Conservation (phyloP, 53 echinoderm and acorn worm genomes). For the Echinarachnius parma region DNA sequence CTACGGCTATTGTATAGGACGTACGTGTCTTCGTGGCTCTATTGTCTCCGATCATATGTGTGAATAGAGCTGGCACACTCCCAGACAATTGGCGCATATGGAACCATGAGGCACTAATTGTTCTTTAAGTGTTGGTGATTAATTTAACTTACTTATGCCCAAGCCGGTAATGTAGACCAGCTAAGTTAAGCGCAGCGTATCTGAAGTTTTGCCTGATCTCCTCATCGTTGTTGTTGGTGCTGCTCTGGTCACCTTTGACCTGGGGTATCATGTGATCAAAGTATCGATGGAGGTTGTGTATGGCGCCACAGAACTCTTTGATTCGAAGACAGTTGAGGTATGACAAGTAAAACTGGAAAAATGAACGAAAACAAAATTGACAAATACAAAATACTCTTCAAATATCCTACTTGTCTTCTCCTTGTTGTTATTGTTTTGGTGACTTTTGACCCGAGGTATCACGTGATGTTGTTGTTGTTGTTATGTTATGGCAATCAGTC, state of each 20-base stretch:
- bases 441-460: conserved; percentile 66
- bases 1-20: too few relatives aligned
- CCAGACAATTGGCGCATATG: too few relatives aligned
- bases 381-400: not conserved
- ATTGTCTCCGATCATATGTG: too few relatives aligned
- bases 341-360: conserved; percentile 70
- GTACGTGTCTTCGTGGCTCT: too few relatives aligned
- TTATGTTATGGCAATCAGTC: conserved; percentile 39
- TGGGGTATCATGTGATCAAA: conserved; percentile 81
- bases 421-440: too few relatives aligned
- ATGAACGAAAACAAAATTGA: not conserved
- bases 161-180: conserved; percentile 77
- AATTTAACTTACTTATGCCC: conserved; percentile 88
- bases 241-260: conserved; percentile 39
- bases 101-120: too few relatives aligned
- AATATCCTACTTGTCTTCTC: not conserved
- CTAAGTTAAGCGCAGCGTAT: conserved; percentile 95
- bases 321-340: conserved; percentile 79
- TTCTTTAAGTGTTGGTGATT: too few relatives aligned
- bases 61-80: too few relatives aligned
- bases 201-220: conserved; percentile 72
- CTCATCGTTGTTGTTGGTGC: conserved; percentile 49
- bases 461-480: conserved; percentile 35
- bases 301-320: conserved; percentile 87
- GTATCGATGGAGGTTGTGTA: conserved; percentile 84